Conservation (phyloP, 2,888 invertebrate genomes). For the Pachydiplax longipennis region DNA sequence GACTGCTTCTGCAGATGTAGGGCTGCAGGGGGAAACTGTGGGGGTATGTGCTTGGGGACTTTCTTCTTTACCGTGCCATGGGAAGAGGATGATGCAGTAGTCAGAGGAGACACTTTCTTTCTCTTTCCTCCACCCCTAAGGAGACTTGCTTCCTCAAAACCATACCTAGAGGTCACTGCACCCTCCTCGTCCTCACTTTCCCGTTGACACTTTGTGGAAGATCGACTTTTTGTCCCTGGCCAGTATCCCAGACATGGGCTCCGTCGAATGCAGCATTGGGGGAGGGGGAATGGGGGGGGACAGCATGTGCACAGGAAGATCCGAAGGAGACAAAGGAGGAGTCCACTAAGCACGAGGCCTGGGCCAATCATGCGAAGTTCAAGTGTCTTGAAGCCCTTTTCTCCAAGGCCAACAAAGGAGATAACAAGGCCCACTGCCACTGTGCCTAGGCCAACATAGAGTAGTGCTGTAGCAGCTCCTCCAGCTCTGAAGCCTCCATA, state of each 20-base stretch:
- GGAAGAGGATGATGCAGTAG: slow-evolving; percentile 22
- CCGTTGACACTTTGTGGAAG: background rate
- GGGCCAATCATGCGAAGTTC: slow-evolving; percentile 88
- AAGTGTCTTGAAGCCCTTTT: slow-evolving; percentile 73
- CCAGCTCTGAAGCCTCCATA: slow-evolving; percentile 66
- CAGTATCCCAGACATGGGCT: background rate
- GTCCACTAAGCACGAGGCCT: slow-evolving; percentile 66
- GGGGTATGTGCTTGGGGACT: background rate
- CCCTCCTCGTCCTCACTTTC: slow-evolving; percentile 32
- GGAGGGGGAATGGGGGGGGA: slow-evolving; percentile 24
- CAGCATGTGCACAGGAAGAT: slow-evolving; percentile 33
- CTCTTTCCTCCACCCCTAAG: background rate
- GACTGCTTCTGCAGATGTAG: slow-evolving; percentile 1
- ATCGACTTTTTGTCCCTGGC: background rate
- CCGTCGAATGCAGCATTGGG: background rate
- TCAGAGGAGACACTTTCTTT: slow-evolving; percentile 27
- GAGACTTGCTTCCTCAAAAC: slow-evolving; percentile 30
- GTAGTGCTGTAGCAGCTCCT: slow-evolving; percentile 72
- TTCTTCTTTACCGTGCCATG: background rate
- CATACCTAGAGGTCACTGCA: slow-evolving; percentile 5
- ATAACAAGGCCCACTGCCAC: slow-evolving; percentile 86
- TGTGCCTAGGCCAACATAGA: slow-evolving; percentile 85
- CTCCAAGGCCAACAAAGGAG: slow-evolving; percentile 89
- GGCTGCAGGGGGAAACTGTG: background rate
- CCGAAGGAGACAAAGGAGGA: slow-evolving; percentile 33